Percentiles rank a stretch among this genome's conserved stretches.
Conservation (phyloP, 2,888 invertebrate species). For the Cenopis cana region DNA sequence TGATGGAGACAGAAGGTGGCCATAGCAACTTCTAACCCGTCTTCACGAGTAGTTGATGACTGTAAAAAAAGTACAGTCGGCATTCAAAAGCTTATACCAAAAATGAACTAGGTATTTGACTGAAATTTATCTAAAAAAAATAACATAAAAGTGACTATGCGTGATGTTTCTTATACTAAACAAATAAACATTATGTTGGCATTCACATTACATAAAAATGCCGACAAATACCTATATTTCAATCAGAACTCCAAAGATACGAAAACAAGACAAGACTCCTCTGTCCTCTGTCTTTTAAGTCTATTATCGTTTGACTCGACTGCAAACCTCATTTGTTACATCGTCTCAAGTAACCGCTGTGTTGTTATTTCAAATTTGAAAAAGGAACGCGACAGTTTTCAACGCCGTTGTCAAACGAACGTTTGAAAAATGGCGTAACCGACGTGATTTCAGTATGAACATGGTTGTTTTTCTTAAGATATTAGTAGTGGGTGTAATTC, state of each 20-base stretch:
- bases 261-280: not conserved
- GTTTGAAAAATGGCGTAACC: not conserved
- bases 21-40: no score
- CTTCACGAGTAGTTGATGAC: no score
- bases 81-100: no score
- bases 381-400: constrained; percentile 24
- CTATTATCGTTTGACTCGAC: not conserved
- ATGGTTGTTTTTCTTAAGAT: not conserved
- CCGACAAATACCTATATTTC: not conserved
- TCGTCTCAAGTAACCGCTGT: not conserved
- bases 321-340: not conserved
- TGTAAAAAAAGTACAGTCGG: no score
- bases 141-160: not conserved
- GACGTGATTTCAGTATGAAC: not conserved
- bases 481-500: not conserved
- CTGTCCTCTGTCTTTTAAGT: not conserved
- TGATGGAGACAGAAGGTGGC: no score
- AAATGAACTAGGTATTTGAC: no score
- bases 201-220: not conserved
- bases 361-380: constrained; percentile 15
- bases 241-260: not conserved
- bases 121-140: no score
- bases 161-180: not conserved
- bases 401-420: constrained; percentile 9
- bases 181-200: not conserved